Conservation (phyloP, 2,888 invertebrate species). For the Dexiosoma caninum region DNA sequence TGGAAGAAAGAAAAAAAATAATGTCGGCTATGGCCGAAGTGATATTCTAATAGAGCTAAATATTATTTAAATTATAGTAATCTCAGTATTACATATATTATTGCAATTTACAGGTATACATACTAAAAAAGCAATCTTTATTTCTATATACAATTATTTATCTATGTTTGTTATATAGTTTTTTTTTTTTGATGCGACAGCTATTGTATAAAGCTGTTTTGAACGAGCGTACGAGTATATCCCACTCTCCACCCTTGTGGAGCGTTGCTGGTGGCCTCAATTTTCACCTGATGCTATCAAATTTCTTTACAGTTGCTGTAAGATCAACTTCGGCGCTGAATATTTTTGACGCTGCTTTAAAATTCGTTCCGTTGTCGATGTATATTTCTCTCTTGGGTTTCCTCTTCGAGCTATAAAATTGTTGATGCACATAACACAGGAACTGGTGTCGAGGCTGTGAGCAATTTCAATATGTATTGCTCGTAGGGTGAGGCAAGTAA, state of each 20-base stretch:
- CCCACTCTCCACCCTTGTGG: constrained; percentile 60
- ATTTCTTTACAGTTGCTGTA: no score
- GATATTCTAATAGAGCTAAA: no score
- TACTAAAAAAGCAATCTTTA: no score
- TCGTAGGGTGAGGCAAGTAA: constrained; percentile 53
- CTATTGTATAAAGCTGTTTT: constrained; percentile 57
- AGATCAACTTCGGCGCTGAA: constrained; percentile 10
- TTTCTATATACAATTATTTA: no score
- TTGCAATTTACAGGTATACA: no score
- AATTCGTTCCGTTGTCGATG: constrained; percentile 59
- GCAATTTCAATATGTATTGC: constrained; percentile 43
- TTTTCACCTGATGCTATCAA: constrained; percentile 38
- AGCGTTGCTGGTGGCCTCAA: constrained; percentile 45
- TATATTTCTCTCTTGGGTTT: constrained; percentile 23
- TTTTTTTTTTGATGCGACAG: no score
- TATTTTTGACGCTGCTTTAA: constrained; percentile 40
- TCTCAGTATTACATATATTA: no score
- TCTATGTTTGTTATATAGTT: no score
- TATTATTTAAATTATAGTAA: no score
- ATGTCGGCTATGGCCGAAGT: no score
- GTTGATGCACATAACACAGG: constrained; percentile 42
- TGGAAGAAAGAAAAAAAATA: no score
- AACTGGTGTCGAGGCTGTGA: no score
- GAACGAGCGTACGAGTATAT: constrained; percentile 56
- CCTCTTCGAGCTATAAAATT: constrained; percentile 48